Evolutionary conservation across 2,888 invertebrate genomes (phyloP).

Genomic region (Priapulus caudatus): DNA sequence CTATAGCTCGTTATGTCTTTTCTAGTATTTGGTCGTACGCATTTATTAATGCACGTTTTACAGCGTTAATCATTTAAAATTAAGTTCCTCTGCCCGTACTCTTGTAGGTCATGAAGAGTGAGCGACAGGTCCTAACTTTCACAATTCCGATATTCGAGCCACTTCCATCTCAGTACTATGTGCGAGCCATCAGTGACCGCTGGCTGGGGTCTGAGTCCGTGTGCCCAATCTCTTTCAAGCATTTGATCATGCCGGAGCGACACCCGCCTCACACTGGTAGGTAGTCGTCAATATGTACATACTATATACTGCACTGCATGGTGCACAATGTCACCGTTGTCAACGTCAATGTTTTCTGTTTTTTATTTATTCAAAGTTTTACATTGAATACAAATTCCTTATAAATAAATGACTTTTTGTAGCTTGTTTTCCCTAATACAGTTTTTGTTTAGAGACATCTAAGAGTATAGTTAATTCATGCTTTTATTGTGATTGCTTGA

Average conservation of each 20-base stretch:
- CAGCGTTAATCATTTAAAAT: no score
- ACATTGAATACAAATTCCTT: constrained; percentile 9
- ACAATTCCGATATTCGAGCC: constrained; percentile 86
- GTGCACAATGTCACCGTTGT: neutral
- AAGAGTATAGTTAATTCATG: no score
- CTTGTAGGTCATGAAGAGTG: constrained; percentile 54
- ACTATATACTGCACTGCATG: neutral
- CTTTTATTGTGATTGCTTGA: no score
- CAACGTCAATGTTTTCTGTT: neutral
- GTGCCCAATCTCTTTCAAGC: constrained; percentile 53
- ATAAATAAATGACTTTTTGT: no score
- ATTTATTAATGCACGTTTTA: no score
- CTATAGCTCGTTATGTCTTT: no score
- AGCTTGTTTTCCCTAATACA: no score
- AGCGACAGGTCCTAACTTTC: constrained; percentile 73
- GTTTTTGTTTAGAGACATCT: no score
- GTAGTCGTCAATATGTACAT: no score
- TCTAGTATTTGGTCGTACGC: no score
- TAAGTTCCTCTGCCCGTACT: no score
- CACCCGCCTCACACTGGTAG: constrained; percentile 80
- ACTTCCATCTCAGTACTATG: constrained; percentile 78
- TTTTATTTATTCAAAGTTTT: constrained; percentile 7
- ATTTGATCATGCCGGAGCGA: constrained; percentile 75
- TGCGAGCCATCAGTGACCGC: constrained; percentile 72
- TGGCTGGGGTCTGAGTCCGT: constrained; percentile 53